Evolutionary conservation across 2,113 vertebrate genomes (phyloP).

Genomic region (Salvelinus namaycush): DNA sequence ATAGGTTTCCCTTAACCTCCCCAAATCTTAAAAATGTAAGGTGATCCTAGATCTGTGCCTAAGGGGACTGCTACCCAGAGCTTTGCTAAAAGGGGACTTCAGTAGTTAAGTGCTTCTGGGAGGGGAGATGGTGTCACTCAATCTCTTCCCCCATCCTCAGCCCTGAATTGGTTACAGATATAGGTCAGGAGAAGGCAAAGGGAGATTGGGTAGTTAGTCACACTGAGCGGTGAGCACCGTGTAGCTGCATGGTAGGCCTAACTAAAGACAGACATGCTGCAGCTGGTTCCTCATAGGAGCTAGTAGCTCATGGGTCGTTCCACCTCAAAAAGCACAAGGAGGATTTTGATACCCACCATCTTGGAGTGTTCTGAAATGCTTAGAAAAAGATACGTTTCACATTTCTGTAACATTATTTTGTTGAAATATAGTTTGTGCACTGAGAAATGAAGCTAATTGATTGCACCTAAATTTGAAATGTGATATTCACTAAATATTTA

Average conservation of each 20-base stretch:
- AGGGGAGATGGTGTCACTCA: conserved; percentile 41
- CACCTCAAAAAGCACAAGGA: too few relatives aligned
- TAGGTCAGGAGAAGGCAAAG: conserved; percentile 58
- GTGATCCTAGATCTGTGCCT: conserved; percentile 28
- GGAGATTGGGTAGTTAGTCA: conserved; percentile 33
- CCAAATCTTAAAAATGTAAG: too few relatives aligned
- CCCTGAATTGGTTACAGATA: conserved; percentile 49
- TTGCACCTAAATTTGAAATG: too few relatives aligned
- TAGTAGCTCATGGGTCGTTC: too few relatives aligned
- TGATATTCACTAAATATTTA: too few relatives aligned
- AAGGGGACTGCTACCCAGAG: neutral
- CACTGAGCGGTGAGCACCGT: conserved; percentile 5
- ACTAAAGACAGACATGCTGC: neutral
- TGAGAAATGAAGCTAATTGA: too few relatives aligned
- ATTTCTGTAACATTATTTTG: too few relatives aligned
- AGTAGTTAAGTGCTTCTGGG: conserved; percentile 39
- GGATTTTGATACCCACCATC: too few relatives aligned
- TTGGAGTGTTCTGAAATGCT: too few relatives aligned
- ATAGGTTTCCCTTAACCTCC: too few relatives aligned
- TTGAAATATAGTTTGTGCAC: too few relatives aligned
- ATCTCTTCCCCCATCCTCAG: conserved; percentile 20
- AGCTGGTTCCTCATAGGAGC: neutral
- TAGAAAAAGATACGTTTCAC: too few relatives aligned
- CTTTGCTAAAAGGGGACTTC: conserved; percentile 42
- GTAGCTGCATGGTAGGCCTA: neutral